Evolutionary conservation across 2,797 vertebrate genomes (phyloP).

Genomic region (Aviceda cuculoides): DNA sequence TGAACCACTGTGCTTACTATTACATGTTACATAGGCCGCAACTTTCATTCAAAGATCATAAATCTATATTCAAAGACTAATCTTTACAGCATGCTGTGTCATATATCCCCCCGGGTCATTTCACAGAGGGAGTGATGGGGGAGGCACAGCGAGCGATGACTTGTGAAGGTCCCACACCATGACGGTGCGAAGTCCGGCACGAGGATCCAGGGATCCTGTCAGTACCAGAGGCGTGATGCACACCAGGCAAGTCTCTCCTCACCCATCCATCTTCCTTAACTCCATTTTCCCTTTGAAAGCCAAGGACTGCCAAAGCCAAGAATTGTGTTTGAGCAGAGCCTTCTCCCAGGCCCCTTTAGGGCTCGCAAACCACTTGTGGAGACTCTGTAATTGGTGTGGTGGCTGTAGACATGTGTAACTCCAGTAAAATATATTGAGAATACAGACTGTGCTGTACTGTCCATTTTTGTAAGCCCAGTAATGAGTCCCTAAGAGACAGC

Average conservation of each 20-base stretch:
- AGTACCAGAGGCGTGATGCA: not conserved
- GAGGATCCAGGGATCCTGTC: not conserved
- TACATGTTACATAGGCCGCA: accelerated
- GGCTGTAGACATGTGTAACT: not conserved
- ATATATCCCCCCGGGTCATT: not conserved
- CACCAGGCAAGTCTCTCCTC: not conserved
- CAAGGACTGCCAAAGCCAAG: not conserved
- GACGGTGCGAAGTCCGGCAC: not conserved
- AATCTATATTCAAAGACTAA: not conserved
- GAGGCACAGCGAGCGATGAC: accelerated
- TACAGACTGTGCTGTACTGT: not conserved
- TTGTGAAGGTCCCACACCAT: not conserved
- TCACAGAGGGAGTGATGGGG: not conserved
- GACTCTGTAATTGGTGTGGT: not conserved
- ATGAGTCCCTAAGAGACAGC: not conserved
- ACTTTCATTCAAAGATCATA: not conserved
- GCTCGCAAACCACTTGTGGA: not conserved
- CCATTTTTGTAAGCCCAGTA: not conserved
- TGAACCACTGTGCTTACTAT: not conserved
- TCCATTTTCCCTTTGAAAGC: not conserved
- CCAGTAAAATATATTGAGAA: not conserved
- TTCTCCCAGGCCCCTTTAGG: not conserved
- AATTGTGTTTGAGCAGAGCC: not conserved
- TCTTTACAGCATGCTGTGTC: not conserved
- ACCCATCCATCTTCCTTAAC: not conserved